Evolutionary conservation across 2,888 invertebrate species (phyloP), one percentile per base, ranked within the genome.

Genomic region (Coecobrya sp.): DNA sequence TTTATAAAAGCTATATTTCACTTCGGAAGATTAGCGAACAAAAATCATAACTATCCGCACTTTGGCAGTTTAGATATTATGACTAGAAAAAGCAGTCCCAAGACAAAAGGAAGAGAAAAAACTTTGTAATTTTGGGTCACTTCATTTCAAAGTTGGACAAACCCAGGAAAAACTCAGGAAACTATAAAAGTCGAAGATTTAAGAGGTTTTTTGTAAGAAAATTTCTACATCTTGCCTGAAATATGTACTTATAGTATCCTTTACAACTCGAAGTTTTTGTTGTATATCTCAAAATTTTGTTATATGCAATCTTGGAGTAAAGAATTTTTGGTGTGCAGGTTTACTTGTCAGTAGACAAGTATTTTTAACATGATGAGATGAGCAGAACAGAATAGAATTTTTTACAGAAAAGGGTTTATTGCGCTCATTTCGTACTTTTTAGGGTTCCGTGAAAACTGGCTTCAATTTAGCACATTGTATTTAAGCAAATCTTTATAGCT

Each of bases 401-500:
- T n/a, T n/a, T n/a, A 22, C 30, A 30, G 4, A 30, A 76, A 76
- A 27, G 25, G 45, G n/a, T 84, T 62, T 36, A n/a, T n/a, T 36
- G 52, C 22, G 68, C 42, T 86, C 70, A 49, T 45, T 68, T 85
- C n/a, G 70, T 59, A 1, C 52, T 27, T 42, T 30, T 62, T 59
- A 84, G 59, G 85, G 1, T 45, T 65, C 10, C 36, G 55, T 76
- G 52, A 19, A 62, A 42, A 70, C 76, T 85, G n/a, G 52, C 76
- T 90, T 76, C 76, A 85, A 22, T 90, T 45, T 89, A 49, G 73
- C 82, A 90, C 70, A 89, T 84, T 88, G 62, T 86, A 85, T 68
- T 89, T 89, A 89, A 84, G 84, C 90, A 85, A 90, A 90, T 85
- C 85, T 90, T 90, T 90, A 90, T 85, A 73, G 76, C 76, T 81